Conservation (phyloP, 1,140 invertebrate species). For the Drosophila carrolli region DNA sequence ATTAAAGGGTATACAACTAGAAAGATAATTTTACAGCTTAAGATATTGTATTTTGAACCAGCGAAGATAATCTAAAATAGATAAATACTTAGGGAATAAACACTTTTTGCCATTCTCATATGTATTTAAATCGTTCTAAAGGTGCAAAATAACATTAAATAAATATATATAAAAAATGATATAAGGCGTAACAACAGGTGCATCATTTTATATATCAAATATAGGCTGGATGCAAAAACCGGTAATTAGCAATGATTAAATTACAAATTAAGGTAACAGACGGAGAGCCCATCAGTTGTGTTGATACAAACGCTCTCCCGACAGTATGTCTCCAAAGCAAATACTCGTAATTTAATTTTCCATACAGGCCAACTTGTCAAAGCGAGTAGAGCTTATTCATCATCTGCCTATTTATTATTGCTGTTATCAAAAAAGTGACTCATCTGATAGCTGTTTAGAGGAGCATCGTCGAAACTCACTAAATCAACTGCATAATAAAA, state of each 20-base stretch:
- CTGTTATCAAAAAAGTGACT: constrained; percentile 22
- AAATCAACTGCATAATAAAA: constrained; percentile 46
- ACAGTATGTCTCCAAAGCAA: neutral
- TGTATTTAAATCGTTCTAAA: neutral
- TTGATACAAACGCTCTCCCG: neutral
- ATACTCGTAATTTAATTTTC: constrained; percentile 9
- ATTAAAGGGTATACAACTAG: too few species aligned
- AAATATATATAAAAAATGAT: neutral
- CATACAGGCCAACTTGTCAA: constrained; percentile 5
- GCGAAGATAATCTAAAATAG: too few species aligned
- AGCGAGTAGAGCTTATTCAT: constrained; percentile 25
- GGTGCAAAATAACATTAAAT: neutral
- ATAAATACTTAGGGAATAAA: too few species aligned
- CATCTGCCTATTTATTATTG: neutral
- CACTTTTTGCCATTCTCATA: neutral
- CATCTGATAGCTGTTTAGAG: constrained; percentile 9
- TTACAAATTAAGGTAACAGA: constrained; percentile 10
- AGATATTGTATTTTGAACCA: too few species aligned
- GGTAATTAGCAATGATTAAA: constrained; percentile 5
- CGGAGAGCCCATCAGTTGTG: neutral
- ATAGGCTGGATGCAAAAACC: constrained; percentile 5
- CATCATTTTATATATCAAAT: neutral
- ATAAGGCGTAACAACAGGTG: neutral
- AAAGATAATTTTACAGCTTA: too few species aligned
- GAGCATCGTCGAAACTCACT: constrained; percentile 13